Evolutionary conservation across 64 coral and sea anemone species (phyloP), one percentile per base, ranked within the genome.

Genomic region (Dendronephthya gigantea): DNA sequence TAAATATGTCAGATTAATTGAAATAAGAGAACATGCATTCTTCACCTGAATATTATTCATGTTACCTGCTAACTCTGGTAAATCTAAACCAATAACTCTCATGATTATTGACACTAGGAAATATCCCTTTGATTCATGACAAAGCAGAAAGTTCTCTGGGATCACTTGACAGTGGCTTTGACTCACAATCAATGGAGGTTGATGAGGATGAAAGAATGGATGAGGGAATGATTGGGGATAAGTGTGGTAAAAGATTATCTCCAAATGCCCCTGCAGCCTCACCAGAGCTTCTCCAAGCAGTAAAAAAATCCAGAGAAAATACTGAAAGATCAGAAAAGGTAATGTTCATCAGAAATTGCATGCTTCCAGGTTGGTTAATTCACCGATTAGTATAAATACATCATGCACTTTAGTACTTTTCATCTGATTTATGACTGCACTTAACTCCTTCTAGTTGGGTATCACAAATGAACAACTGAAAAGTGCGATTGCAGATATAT

Each of bases 81-180:
- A 52, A 52, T 52, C 50, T 22, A 5, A 27, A 62, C 55, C 55
- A 62, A 62, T 62, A n/a, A 5, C 55, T n/a, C 25, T 62, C 25
- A 2, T 17, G 19, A 23, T 62, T 27, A n/a, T 2, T 62, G 2
- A 1, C 55, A 62, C 25, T 23, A 62, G 55, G 55, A 9, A 62
- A 62, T 62, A 15, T 62, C 19, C 55, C 55, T 62, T 62, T 62
- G 17, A 62, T 62, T 22, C 19, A 62, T 5, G 55, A 62, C 17
- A 62, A 62, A 62, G 16, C 55, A 62, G 55, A 62, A 7, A 62
- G 19, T 22, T 62, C 33, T 5, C 17, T 47, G 3, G 68, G 34
- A 7, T 89, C 88, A 16, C 88, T 84, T 28, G 88, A 89, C 56
- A 89, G 88, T 84, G 88, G 88, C 3, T 89, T 50, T 72, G 88